Conservation (phyloP, 2,113 vertebrate genomes). For the Phaetusa simplex region DNA sequence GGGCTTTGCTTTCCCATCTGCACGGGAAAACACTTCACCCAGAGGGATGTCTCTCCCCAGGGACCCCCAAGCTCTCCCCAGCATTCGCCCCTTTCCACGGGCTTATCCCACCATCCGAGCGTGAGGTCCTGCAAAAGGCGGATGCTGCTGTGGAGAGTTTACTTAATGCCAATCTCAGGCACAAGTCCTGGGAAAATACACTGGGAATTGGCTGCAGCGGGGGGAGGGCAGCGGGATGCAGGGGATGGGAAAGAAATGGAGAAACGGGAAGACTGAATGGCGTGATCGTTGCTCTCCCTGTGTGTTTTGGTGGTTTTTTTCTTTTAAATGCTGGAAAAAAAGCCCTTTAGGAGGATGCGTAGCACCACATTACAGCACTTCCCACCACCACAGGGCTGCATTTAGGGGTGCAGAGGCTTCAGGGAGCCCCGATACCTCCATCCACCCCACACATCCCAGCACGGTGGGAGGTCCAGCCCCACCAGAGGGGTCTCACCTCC, state of each 20-base stretch:
- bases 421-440: neutral
- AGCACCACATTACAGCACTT: neutral
- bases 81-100: neutral
- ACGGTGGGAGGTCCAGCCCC: neutral
- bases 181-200: neutral
- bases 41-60: neutral
- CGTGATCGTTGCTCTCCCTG: rapidly evolving
- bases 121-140: neutral
- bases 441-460: neutral
- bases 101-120: rapidly evolving
- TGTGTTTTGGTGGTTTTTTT: neutral
- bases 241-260: neutral
- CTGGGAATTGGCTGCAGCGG: neutral
- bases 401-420: neutral
- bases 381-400: neutral
- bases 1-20: neutral
- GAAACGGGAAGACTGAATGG: neutral
- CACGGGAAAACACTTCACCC: neutral
- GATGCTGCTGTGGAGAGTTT: neutral
- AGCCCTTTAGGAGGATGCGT: neutral
- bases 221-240: neutral
- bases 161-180: neutral
- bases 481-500: neutral
- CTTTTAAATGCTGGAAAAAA: neutral
- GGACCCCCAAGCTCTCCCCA: neutral